Evolutionary conservation across 2,888 invertebrate genomes (phyloP), one percentile per base, ranked within the genome.

Genomic region (Tetranychus piercei): DNA sequence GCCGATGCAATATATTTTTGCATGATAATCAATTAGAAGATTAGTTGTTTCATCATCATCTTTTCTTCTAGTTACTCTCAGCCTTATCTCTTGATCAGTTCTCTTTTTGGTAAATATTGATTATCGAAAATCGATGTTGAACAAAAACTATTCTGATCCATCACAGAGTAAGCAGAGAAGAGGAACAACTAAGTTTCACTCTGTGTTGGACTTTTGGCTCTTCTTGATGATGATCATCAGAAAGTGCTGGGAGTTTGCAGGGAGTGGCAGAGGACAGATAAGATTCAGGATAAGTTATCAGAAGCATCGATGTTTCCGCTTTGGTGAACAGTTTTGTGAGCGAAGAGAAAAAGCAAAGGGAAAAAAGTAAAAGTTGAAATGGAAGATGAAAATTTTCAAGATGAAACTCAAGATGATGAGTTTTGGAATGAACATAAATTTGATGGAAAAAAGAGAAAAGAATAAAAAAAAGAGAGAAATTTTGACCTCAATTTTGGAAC

Each of bases 101-200:
- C 74, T 74, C 18, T 65, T 67, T 18, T 44, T 66, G 11, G 34
- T 69, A 69, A 69, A 69, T 23, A 69, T 55, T 55, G 55, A 55
- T 55, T 55, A 69, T 23, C 69, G 69, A 69, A 69, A 69, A 23
- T 23, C 22, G 34, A 69, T 69, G 22, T 69, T 11, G 15, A 15
- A 55, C 9, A 9, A 55, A 55, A 55, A 55, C 9, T 55, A 15
- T 15, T 55, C 55, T 55, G 55, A 55, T 55, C 55, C 55, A 55
- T 55, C 55, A 55, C 9, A 6, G 55, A 55, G 15, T 55, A 15
- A 55, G 55, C 5, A 55, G 15, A 55, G 55, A 55, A 15, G 55
- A 45, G 15, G 45, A 45, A 7, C 7, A 9, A 45, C 6, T 45
- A 45, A 9, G 45, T 9, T 7, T 45, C 45, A 9, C 9, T 7